Evolutionary conservation across 2,888 invertebrate species (phyloP), one percentile per base, ranked within the genome.

Genomic region (Leucophenga maculata): DNA sequence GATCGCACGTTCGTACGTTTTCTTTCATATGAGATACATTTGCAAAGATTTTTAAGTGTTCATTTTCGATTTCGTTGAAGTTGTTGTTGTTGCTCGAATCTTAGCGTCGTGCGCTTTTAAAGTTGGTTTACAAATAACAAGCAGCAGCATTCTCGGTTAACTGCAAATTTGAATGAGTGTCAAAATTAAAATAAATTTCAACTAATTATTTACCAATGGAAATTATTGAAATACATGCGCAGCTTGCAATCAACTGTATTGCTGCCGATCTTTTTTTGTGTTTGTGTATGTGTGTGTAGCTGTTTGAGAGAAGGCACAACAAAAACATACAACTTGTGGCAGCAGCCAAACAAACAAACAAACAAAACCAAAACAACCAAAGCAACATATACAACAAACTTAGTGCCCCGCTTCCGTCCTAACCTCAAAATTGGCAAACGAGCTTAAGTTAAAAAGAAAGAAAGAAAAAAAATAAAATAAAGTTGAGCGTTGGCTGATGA

Each of bases 371-470:
- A 39, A 55, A 55, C 55, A 55, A 55, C 6, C 55, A 22, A 55
- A 22, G n/a, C 13, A 31, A 39, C 66, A 71, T 62, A 64, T 65
- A 71, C 73, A 64, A 71, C 69, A 70, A 69, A 65, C 69, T 71
- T 72, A 13, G 60, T 65, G 52, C 74, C 80, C 83, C 79, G 81
- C 79, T 81, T 81, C 77, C 73, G 16, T 71, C 76, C 75, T 80
- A 80, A 80, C 81, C 83, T 80, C 79, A 80, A 76, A 79, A 67
- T 52, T 20, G 31, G 54, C 54, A 6, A 54, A 65, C 54, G 75
- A 76, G 70, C 71, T 69, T 71, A 69, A 69, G 66, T 69, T 65
- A 67, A 80, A 70, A 67, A 76, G 69, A 67, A 66, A 46, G 65
- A 64, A 68, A 72, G 72, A 72, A 31, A 75, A 71, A 73, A 76